phyloP scores from a whole-genome alignment of 2,888 invertebrate species.

The Lingula anatina region DNA sequence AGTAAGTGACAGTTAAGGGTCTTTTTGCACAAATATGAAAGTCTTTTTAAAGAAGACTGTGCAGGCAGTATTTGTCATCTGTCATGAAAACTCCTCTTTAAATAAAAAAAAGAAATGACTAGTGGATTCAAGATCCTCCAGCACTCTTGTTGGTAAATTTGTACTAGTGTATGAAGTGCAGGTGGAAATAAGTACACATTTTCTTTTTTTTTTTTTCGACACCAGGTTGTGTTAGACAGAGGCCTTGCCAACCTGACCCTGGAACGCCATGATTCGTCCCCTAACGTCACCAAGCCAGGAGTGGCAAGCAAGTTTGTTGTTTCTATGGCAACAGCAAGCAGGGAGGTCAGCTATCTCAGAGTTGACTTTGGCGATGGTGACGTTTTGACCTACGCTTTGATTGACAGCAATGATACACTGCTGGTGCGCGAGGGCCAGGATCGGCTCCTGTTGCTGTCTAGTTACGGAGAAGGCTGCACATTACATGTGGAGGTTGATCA shows the following conservation, averaged over 20 bases:
- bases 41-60: no score
- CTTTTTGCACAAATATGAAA: no score
- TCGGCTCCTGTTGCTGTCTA: slow-evolving; percentile 24
- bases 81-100: neutral
- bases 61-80: no score
- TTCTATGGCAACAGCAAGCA: slow-evolving; percentile 23
- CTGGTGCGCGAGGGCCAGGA: slow-evolving; percentile 5
- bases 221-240: slow-evolving; percentile 6
- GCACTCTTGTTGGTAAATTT: neutral
- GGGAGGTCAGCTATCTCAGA: slow-evolving; percentile 21
- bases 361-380: slow-evolving; percentile 27
- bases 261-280: slow-evolving; percentile 9
- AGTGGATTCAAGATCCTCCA: neutral
- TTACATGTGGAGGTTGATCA: slow-evolving; percentile 26
- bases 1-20: no score
- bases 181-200: neutral
- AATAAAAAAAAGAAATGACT: neutral
- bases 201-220: slow-evolving; percentile 1
- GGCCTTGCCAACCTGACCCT: slow-evolving; percentile 13
- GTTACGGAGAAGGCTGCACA: slow-evolving; percentile 30
- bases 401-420: no score
- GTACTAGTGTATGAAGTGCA: neutral
- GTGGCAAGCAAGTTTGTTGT: slow-evolving; percentile 20
- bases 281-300: slow-evolving; percentile 6
- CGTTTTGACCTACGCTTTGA: slow-evolving; percentile 9